Percentiles rank a stretch among this genome's conserved stretches.
These are phyloP conservation scores for Pristionchus maxplancki DNA, from an alignment of 2,888 invertebrate species.

Conservation along the genomic window DNA sequence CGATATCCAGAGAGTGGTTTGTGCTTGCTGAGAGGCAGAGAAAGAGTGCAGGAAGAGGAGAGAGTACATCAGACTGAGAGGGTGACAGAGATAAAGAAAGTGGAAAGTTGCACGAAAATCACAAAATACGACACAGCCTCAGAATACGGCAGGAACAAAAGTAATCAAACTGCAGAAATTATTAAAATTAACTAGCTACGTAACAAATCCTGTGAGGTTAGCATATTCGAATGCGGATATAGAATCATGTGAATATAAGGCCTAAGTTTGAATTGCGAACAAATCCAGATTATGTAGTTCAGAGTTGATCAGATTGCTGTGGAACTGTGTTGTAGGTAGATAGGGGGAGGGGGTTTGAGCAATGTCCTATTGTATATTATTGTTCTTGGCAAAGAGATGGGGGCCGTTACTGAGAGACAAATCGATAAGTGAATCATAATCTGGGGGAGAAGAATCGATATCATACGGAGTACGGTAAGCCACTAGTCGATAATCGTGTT, in stretches of 20 bases:
- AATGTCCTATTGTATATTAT: conserved; percentile 9
- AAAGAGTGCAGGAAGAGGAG: background rate
- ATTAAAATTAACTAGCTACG: conserved; percentile 24
- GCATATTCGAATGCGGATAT: conserved; percentile 51
- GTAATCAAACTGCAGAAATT: conserved; percentile 41
- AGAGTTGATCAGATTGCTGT: conserved; percentile 20
- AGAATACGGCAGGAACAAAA: conserved; percentile 35
- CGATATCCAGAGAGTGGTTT: conserved; percentile 39
- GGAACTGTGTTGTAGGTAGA: conserved; percentile 43
- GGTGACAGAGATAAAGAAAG: conserved; percentile 5
- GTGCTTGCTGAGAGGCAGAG: conserved; percentile 36
- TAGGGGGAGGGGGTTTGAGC: background rate
- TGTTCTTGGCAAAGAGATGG: conserved; percentile 35
- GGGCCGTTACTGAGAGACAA: background rate
- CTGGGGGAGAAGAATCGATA: conserved; percentile 17
- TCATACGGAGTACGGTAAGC: conserved; percentile 33
- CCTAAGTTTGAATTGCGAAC: conserved; percentile 47
- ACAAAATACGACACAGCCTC: conserved; percentile 39
- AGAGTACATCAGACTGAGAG: conserved; percentile 33
- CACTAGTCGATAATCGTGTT: conserved; percentile 38
- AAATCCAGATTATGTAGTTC: conserved; percentile 28
- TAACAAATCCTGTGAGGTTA: conserved; percentile 45
- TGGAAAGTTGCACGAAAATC: conserved; percentile 11
- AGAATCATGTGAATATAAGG: conserved; percentile 52
- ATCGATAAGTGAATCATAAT: conserved; percentile 18